Percentiles rank a stretch among this genome's conserved stretches.
phyloP scores from a whole-genome alignment of 1,140 invertebrate species.

The Drosophila arizonae region DNA sequence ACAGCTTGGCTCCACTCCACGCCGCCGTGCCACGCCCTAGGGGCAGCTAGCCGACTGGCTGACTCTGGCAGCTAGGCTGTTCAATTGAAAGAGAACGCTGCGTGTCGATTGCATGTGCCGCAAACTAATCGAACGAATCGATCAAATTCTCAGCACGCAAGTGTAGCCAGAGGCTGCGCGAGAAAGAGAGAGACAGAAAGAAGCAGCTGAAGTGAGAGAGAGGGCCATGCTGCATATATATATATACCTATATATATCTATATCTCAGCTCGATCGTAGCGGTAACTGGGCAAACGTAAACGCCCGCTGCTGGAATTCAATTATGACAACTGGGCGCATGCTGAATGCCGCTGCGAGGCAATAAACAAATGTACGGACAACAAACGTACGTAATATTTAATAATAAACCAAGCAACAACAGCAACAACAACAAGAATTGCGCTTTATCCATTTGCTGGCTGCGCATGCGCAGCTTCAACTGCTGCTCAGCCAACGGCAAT shows the following conservation, averaged over 20 bases:
- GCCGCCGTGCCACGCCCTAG: neutral
- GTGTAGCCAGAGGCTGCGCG: constrained; percentile 20
- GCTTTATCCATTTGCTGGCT: constrained; percentile 34
- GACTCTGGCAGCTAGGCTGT: constrained; percentile 25
- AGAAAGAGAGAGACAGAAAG: constrained; percentile 8
- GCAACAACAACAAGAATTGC: constrained; percentile 39
- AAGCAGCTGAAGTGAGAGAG: neutral
- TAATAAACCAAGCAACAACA: constrained; percentile 56
- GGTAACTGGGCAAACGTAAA: constrained; percentile 62
- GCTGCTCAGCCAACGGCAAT: constrained; percentile 9
- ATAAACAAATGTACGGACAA: constrained; percentile 79
- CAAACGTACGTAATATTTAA: constrained; percentile 78
- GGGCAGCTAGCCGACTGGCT: neutral
- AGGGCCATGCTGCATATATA: neutral
- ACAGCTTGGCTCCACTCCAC: constrained; percentile 21
- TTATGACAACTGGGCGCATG: constrained; percentile 71
- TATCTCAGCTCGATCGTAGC: constrained; percentile 43
- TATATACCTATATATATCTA: neutral
- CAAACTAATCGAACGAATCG: constrained; percentile 81
- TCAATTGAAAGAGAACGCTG: constrained; percentile 77
- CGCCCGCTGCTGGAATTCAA: constrained; percentile 81
- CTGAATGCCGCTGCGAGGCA: constrained; percentile 65
- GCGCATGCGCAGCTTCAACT: constrained; percentile 48
- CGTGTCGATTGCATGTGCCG: constrained; percentile 80
- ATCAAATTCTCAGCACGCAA: constrained; percentile 81